Percentiles rank a stretch among this genome's conserved stretches.
phyloP scores from a whole-genome alignment of 1,140 invertebrate genomes.

The Camponotus vicinus region DNA sequence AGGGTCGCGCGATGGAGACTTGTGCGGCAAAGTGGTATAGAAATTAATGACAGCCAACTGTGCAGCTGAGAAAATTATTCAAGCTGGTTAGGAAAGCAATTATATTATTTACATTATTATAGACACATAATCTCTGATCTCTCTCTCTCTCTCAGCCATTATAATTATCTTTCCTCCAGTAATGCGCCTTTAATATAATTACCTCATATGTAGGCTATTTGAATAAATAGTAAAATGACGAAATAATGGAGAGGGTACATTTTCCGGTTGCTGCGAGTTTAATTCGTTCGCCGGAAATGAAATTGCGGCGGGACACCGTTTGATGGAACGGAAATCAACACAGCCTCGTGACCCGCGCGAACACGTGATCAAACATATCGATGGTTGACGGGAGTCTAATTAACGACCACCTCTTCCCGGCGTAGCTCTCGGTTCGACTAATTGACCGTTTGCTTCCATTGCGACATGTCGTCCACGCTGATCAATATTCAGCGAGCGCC shows the following conservation, averaged over 20 bases:
- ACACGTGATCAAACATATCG: slow-evolving; percentile 69
- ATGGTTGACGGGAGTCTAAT: slow-evolving; percentile 73
- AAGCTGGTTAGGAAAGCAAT: slow-evolving; percentile 23
- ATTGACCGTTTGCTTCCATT: slow-evolving; percentile 73
- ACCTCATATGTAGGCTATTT: background rate
- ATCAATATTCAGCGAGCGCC: slow-evolving; percentile 74
- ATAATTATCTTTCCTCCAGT: background rate
- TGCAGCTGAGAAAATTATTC: background rate
- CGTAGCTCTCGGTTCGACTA: slow-evolving; percentile 70
- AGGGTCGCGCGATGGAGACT: slow-evolving; percentile 7
- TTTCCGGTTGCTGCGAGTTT: slow-evolving; percentile 41
- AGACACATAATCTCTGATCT: background rate
- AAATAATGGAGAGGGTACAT: slow-evolving; percentile 45
- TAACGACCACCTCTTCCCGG: slow-evolving; percentile 63
- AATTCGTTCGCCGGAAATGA: slow-evolving; percentile 42
- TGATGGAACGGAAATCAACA: slow-evolving; percentile 62
- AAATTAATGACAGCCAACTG: slow-evolving; percentile 37
- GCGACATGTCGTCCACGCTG: slow-evolving; percentile 72
- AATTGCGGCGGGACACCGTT: slow-evolving; percentile 51
- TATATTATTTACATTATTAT: background rate
- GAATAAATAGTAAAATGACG: slow-evolving; percentile 18
- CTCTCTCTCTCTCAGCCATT: background rate
- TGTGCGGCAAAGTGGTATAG: slow-evolving; percentile 30
- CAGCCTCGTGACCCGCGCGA: slow-evolving; percentile 49
- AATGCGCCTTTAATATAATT: slow-evolving; percentile 27